Evolutionary conservation across 2,888 invertebrate genomes (phyloP), one percentile per base, ranked within the genome.

Genomic region (Nemapogon koenigi): DNA sequence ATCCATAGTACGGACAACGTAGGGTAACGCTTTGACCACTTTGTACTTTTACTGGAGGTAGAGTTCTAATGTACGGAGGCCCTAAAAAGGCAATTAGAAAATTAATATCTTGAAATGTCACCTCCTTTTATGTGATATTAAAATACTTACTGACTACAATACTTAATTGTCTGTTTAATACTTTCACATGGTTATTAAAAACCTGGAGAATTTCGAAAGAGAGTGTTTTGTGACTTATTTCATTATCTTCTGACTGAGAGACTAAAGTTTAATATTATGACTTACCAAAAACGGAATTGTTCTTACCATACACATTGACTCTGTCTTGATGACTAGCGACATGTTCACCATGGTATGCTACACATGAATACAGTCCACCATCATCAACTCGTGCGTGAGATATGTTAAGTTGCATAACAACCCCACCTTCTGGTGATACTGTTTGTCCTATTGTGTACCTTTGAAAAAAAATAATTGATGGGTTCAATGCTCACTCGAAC

Each of bases 1-100:
- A 91, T 37, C 94, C 94, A 18, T 91, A 90, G 57, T 91, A 92
- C 26, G 91, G 91, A 66, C 94, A 94, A 47, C 85, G 83, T 40
- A 94, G 81, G 30, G 83, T 83, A 44, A 90, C 82, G 55, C 87
- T 86, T 49, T 87, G 84, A 16, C 90, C 90, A 44, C 90, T 90
- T 45, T 92, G 89, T 6, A 90, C 90, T 59, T 91, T 89, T 44
- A 88, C 81, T n/a, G 89, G 88, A 15, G 87, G 87, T 49, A 87
- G 80, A 27, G 87, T 84, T 46, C 90, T 81, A 42, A 90, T 89
- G 59, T 88, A 89, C 11, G 89, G 90, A 11, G 88, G 84, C 44
- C 89, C 89, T 89, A 57, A 22, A 49, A 52, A n/a, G n/a, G n/a
- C n/a, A n/a, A n/a, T n/a, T n/a, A n/a, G n/a, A n/a, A n/a, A n/a